Evolutionary conservation across 2,888 invertebrate species (phyloP), one percentile per base, ranked within the genome.

Genomic region (Drosophila austrosaltans): DNA sequence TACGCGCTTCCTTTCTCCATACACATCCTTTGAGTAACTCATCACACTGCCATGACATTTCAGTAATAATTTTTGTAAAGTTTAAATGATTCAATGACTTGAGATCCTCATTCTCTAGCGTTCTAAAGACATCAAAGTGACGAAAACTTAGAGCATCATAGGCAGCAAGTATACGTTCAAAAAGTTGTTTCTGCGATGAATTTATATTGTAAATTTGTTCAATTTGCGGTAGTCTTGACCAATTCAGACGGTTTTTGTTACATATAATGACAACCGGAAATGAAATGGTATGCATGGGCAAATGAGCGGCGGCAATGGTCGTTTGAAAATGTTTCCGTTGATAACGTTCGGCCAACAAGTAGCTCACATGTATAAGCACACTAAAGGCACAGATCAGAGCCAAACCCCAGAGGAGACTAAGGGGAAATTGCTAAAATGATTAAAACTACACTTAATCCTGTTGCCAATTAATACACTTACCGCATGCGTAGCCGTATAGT

Each of bases 181-280:
- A 90, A 0, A 91, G 69, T 0, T 54, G 39, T 40, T 69, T 66
- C 16, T 83, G 75, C 0, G 62, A 30, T 1, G 53, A 0, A 60
- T 39, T 79, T 44, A 63, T 79, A 77, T 36, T 91, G 60, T 75
- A 90, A 4, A 69, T 74, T 0, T 67, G 39, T 7, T 77, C 77
- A 1, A 90, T 88, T 36, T 81, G 78, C 0, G 78, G 58, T 2
- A 91, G 65, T 16, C 90, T 90, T 0, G 82, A 80, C 92, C 92
- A 92, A 72, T 92, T 92, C 20, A 92, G 69, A 3, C 91, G 91
- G 70, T 92, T 91, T 4, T 78, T 74, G 69, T 92, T 91, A 67
- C 92, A 92, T 20, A 92, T 81, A 2, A 91, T 80, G 4, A 92
- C 60, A 10, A 90, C 90, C 0, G 92, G 92, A 72, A 91, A 92